phyloP scores from a whole-genome alignment of 2,113 vertebrate species.

The Solenodon paradoxus region DNA sequence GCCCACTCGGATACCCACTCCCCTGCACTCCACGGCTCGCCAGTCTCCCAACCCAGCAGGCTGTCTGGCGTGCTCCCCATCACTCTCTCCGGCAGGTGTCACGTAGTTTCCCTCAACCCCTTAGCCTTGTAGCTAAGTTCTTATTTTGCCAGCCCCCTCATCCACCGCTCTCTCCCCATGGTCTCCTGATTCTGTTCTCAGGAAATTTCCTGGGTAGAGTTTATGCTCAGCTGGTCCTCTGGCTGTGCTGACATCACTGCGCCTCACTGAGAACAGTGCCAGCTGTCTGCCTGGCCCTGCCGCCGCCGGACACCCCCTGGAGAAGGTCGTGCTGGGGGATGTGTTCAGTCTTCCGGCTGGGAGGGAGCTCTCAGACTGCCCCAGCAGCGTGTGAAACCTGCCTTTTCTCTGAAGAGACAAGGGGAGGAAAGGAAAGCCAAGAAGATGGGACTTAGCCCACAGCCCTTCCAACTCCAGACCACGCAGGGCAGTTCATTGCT shows the following conservation, averaged over 20 bases:
- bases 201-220: background rate
- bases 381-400: background rate
- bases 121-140: background rate
- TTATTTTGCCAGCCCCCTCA: background rate
- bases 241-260: background rate
- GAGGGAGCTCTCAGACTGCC: background rate
- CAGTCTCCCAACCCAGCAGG: background rate
- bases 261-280: background rate
- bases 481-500: background rate
- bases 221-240: background rate
- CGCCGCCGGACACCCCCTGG: accelerated
- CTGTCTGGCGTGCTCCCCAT: background rate
- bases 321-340: background rate
- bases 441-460: background rate
- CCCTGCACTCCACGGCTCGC: accelerated
- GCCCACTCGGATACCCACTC: accelerated
- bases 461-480: background rate
- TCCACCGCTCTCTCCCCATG: background rate
- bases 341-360: background rate
- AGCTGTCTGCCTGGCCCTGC: background rate
- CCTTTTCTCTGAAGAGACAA: background rate
- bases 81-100: no score
- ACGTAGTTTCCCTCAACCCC: background rate
- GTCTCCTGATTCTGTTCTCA: background rate
- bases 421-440: no score